Evolutionary conservation across 2,113 vertebrate species (phyloP).

Genomic region (Entomyzon cyanotis): DNA sequence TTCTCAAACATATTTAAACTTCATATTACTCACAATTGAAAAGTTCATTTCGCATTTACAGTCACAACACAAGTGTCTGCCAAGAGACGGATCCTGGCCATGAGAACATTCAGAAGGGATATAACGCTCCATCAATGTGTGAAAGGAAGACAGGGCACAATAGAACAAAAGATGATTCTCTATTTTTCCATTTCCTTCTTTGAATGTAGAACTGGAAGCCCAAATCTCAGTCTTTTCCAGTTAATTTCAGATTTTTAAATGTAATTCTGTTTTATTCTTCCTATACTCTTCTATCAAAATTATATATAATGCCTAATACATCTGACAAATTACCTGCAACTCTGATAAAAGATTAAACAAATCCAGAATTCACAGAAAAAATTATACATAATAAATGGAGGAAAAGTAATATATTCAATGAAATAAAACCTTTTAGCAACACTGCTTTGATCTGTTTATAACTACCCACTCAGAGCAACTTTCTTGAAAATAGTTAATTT

Average conservation of each 20-base stretch:
- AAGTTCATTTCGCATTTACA: not conserved
- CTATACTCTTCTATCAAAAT: not conserved
- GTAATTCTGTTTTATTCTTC: not conserved
- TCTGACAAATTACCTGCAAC: not conserved
- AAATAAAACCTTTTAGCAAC: not conserved
- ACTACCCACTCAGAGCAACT: not conserved
- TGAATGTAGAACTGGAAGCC: not conserved
- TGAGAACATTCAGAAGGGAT: not conserved
- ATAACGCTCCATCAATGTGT: not conserved
- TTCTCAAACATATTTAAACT: not conserved
- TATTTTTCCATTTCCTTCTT: not conserved
- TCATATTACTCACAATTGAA: not conserved
- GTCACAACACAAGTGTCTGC: not conserved
- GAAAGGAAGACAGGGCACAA: not conserved
- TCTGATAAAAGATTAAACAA: slow-evolving; percentile 1
- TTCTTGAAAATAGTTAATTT: not conserved
- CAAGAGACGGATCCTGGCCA: not conserved
- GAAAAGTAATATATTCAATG: not conserved
- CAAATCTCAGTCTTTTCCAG: not conserved
- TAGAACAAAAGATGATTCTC: not conserved
- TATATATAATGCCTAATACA: not conserved
- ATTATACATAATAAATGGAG: not conserved
- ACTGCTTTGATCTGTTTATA: not conserved
- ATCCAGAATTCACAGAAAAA: not conserved
- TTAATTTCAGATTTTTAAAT: not conserved